A percentile compares a stretch with the other conserved stretches of the same genome.
Evolutionary conservation across 2,888 invertebrate species (phyloP).

Genomic region (Xestia ashworthii): DNA sequence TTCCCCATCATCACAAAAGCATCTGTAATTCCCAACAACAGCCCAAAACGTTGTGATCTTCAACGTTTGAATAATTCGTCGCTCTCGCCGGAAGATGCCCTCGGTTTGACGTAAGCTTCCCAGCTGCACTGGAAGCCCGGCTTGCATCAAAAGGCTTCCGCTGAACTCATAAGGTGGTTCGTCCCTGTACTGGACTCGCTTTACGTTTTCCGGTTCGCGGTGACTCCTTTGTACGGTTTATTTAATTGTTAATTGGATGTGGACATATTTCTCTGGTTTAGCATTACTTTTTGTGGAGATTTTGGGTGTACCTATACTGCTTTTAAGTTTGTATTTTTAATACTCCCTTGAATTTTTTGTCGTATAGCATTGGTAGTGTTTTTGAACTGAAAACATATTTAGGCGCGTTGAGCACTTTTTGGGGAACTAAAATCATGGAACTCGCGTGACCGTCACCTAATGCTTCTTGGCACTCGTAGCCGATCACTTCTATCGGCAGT

Average conservation of each 20-base stretch:
- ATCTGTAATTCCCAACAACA: conserved; percentile 3
- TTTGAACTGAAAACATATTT: no score
- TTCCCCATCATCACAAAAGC: neutral
- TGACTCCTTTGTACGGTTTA: conserved; percentile 19
- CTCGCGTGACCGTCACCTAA: no score
- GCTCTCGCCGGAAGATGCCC: conserved; percentile 42
- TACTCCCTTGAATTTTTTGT: neutral
- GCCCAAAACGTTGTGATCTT: conserved; percentile 13
- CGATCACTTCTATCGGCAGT: no score
- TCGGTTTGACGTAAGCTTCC: conserved; percentile 47
- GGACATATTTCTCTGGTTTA: neutral
- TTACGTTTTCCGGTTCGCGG: conserved; percentile 28
- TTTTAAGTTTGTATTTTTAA: neutral
- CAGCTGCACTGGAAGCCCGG: neutral
- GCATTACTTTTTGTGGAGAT: neutral
- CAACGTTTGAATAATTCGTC: conserved; percentile 53
- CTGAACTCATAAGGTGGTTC: conserved; percentile 36
- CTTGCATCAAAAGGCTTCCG: conserved; percentile 40
- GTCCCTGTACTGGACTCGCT: neutral
- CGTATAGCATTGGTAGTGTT: no score
- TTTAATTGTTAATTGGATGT: conserved; percentile 22
- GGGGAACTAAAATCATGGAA: no score
- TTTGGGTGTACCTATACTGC: neutral
- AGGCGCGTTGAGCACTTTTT: no score
- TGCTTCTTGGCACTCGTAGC: no score